phyloP scores from a whole-genome alignment of 2,113 vertebrate genomes.

The Copsychus sechellarum region DNA sequence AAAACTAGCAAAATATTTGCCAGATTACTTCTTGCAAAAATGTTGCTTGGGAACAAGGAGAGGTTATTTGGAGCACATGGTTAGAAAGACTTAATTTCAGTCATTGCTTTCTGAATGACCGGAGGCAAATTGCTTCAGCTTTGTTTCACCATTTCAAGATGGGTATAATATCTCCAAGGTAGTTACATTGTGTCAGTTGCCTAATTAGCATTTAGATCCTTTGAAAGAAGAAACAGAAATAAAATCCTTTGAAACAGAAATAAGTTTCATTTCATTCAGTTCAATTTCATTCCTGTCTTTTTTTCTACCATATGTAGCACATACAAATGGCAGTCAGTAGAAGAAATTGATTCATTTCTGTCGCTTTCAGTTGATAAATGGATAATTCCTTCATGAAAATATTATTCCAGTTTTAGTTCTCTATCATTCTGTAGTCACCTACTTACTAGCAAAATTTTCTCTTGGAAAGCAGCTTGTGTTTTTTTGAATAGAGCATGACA shows the following conservation, averaged over 20 bases:
- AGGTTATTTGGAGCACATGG: background rate
- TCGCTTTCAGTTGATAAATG: background rate
- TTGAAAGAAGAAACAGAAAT: background rate
- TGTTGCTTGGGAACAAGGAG: background rate
- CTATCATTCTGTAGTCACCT: background rate
- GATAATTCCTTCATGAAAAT: background rate
- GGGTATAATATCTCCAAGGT: background rate
- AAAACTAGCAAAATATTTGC: constrained; percentile 28
- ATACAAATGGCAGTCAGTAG: background rate
- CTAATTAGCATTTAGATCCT: background rate
- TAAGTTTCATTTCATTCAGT: background rate
- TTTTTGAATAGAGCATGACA: background rate
- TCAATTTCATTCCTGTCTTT: background rate
- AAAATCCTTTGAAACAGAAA: background rate
- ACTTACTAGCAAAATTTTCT: background rate
- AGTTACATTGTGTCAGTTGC: background rate
- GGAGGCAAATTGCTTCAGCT: background rate
- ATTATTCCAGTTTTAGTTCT: background rate
- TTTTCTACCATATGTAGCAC: background rate
- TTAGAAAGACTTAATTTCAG: background rate
- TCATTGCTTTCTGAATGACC: background rate
- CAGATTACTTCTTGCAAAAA: background rate
- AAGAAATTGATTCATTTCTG: constrained; percentile 4
- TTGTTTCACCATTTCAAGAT: background rate
- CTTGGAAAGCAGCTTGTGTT: background rate